These are phyloP conservation scores for Hyles euphorbiae DNA, from an alignment of 1,140 invertebrate species.

Conservation along the genomic window DNA sequence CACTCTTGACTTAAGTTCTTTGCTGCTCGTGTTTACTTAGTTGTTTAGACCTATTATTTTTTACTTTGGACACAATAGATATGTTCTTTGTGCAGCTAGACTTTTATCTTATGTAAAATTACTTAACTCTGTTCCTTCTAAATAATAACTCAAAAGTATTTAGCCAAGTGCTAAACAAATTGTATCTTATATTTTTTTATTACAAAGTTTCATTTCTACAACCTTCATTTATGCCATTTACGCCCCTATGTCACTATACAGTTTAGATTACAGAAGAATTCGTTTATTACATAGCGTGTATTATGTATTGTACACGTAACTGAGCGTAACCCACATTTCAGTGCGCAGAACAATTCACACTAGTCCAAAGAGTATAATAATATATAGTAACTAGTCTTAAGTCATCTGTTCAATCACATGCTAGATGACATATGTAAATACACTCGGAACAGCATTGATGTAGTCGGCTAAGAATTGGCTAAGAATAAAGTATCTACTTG, in stretches of 20 bases:
- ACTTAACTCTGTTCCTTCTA: no score
- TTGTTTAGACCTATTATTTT: no score
- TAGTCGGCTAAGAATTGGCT: neutral
- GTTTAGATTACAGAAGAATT: neutral
- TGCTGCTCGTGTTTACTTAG: neutral
- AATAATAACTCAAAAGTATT: no score
- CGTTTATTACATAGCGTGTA: conserved; percentile 7
- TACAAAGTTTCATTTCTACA: no score
- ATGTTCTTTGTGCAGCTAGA: no score
- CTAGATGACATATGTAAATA: conserved; percentile 15
- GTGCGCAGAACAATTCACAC: conserved; percentile 12
- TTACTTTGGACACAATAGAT: no score
- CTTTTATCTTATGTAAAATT: no score
- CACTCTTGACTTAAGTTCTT: conserved; percentile 2
- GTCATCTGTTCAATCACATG: conserved; percentile 21
- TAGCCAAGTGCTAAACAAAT: no score
- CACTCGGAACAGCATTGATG: conserved; percentile 8
- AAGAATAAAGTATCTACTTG: neutral
- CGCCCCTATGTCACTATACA: no score
- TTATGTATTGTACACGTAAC: conserved; percentile 20
- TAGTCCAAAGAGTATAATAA: no score
- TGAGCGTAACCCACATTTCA: conserved; percentile 20
- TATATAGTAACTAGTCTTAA: conserved; percentile 2
- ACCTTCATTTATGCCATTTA: no score
- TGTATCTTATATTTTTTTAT: no score